Evolutionary conservation across 2,888 invertebrate genomes (phyloP).

Genomic region (Chalcosyrphus nemorum): DNA sequence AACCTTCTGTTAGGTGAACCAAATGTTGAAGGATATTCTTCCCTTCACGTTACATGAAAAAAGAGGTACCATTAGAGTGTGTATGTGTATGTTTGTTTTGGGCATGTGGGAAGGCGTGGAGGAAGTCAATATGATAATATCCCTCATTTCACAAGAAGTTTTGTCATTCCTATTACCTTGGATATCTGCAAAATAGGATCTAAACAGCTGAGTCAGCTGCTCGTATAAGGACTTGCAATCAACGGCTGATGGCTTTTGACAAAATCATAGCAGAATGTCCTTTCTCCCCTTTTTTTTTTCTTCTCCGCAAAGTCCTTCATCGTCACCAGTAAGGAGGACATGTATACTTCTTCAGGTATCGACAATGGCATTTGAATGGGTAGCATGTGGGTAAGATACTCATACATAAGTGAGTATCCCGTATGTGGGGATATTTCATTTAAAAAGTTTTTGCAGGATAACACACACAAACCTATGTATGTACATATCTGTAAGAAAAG

Average conservation of each 20-base stretch:
- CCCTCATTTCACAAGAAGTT: conserved; percentile 61
- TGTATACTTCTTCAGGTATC: conserved; percentile 39
- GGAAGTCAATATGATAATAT: conserved; percentile 63
- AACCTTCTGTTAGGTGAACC: conserved; percentile 66
- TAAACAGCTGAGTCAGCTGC: conserved; percentile 69
- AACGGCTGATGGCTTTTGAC: conserved; percentile 66
- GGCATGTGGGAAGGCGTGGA: neutral
- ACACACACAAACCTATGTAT: neutral
- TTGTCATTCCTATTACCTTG: conserved; percentile 63
- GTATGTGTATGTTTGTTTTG: conserved; percentile 23
- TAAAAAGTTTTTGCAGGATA: conserved; percentile 15
- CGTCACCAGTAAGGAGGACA: neutral
- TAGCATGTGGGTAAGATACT: conserved; percentile 48
- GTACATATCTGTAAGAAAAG: neutral
- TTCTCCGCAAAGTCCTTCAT: conserved; percentile 7
- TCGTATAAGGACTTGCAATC: conserved; percentile 63
- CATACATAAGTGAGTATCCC: conserved; percentile 33
- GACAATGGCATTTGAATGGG: conserved; percentile 13
- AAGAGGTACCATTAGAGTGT: conserved; percentile 25
- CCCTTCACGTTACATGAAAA: conserved; percentile 13
- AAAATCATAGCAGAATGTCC: conserved; percentile 56
- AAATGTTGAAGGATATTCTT: conserved; percentile 52
- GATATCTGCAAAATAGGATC: conserved; percentile 64
- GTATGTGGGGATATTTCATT: conserved; percentile 42
- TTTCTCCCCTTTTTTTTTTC: conserved; percentile 11